These are phyloP conservation scores for Hoplodrina ambigua DNA, from an alignment of 2,888 invertebrate species.

Conservation along the genomic window DNA sequence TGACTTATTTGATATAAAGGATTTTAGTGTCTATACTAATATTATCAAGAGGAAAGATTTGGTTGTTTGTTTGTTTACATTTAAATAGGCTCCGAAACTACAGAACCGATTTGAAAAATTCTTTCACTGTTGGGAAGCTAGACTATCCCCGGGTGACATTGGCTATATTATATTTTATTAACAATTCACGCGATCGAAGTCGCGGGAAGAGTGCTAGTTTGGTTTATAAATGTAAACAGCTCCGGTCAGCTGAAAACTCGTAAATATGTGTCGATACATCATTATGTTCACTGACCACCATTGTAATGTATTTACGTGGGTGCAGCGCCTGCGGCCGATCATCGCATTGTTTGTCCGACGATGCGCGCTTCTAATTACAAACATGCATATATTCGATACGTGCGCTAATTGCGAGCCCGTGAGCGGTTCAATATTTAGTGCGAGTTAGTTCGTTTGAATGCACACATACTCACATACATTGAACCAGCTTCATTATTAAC, in stretches of 20 bases:
- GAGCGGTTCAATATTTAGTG: constrained; percentile 19
- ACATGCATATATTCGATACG: constrained; percentile 29
- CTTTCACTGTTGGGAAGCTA: too few relatives aligned
- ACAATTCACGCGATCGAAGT: too few relatives aligned
- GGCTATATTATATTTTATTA: too few relatives aligned
- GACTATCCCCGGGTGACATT: too few relatives aligned
- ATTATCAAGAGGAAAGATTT: too few relatives aligned
- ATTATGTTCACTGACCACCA: constrained; percentile 45
- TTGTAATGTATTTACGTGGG: constrained; percentile 47
- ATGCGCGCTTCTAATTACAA: constrained; percentile 31
- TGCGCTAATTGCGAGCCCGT: constrained; percentile 30
- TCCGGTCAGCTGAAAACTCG: constrained; percentile 6
- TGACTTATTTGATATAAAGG: too few relatives aligned
- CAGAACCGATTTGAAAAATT: too few relatives aligned
- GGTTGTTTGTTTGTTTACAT: too few relatives aligned
- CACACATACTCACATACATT: constrained; percentile 1
- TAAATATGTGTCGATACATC: constrained; percentile 20
- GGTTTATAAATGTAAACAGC: constrained; percentile 11
- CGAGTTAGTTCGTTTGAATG: background rate
- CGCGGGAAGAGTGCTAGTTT: background rate
- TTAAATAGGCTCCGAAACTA: too few relatives aligned
- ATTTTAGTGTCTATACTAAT: too few relatives aligned
- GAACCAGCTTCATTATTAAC: background rate
- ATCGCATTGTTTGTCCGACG: constrained; percentile 55
- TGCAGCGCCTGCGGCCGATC: constrained; percentile 46